Evolutionary conservation across 2,888 invertebrate genomes (phyloP).

Genomic region (Pimpla rufipes): DNA sequence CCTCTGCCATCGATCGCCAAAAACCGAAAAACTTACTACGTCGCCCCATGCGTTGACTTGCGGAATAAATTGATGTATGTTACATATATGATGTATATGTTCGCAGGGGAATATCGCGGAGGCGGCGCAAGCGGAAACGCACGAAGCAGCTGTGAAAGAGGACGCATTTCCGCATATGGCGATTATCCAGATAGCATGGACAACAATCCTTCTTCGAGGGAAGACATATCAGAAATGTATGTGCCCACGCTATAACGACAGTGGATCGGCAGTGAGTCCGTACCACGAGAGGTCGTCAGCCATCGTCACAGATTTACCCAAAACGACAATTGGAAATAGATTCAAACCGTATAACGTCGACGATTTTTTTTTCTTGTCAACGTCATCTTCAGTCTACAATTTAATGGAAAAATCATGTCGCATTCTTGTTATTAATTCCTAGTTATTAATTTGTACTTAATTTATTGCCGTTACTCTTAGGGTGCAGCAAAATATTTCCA

Average conservation of each 20-base stretch:
- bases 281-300: not conserved
- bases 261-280: not conserved
- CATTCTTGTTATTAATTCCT: no score
- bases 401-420: not conserved
- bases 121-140: constrained; percentile 82
- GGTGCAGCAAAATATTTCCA: constrained; percentile 85
- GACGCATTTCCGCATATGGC: constrained; percentile 82
- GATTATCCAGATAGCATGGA: constrained; percentile 83
- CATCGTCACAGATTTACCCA: not conserved
- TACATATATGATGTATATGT: constrained; percentile 58
- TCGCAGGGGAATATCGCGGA: constrained; percentile 84
- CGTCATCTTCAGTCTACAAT: not conserved
- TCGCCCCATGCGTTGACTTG: no score
- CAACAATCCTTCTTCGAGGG: constrained; percentile 83
- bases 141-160: constrained; percentile 81
- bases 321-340: not conserved
- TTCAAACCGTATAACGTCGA: not conserved
- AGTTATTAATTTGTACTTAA: constrained; percentile 73
- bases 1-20: no score
- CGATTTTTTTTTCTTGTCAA: not conserved
- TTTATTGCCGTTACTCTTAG: constrained; percentile 72
- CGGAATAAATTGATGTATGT: not conserved
- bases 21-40: no score
- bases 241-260: constrained; percentile 59
- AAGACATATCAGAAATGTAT: constrained; percentile 84